Base-by-base conservation (phyloP, 2,797 vertebrate genomes). In the Chloroceryle inda region DNA sequence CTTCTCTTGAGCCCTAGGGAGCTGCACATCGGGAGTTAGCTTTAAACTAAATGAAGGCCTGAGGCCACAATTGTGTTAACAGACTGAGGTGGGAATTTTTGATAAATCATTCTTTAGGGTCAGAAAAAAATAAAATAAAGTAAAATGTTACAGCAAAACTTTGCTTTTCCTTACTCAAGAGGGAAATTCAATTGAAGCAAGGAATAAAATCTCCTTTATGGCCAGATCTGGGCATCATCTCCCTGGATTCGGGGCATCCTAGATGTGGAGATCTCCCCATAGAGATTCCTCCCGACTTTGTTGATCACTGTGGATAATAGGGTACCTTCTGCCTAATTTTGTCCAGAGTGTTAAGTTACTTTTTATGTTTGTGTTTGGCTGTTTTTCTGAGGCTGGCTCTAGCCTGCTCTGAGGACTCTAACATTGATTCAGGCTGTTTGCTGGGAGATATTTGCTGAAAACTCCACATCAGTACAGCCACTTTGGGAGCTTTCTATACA, bases 401-500 rank as follows among this genome's bases (percentile, higher is more conserved):
- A 1, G 0, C 67, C 50, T 85, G 38, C 38, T 61, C 67, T 4
- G 22, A 75, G 31, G 38, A 12, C 55, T 3, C 45, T 35, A 17
- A n/a, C 38, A 13, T 8, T 37, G 49, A 40, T 79, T 87, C 69
- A 61, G 23, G 29, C 72, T 15, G 4, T 71, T 85, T 77, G 42
- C 69, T 67, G 63, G 73, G 87, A 84, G 53, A 4, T 59, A 15
- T 37, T 94, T 71, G 45, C 74, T 56, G 71, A 24, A 82, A 49
- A 21, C 45, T 77, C 33, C 7, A 0, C 59, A 61, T 79, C 53
- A 45, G n/a, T 44, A 24, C 64, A 52, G 42, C 63, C 8, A 0
- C 13, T 0, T 35, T 3, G 3, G 80, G 85, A 71, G 29, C 42
- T 90, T 96, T 94, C 95, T 93, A 71, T 96, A 67, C 95, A 94